Base-by-base conservation (phyloP, 2,113 vertebrate genomes). In the Nothocercus julius region DNA sequence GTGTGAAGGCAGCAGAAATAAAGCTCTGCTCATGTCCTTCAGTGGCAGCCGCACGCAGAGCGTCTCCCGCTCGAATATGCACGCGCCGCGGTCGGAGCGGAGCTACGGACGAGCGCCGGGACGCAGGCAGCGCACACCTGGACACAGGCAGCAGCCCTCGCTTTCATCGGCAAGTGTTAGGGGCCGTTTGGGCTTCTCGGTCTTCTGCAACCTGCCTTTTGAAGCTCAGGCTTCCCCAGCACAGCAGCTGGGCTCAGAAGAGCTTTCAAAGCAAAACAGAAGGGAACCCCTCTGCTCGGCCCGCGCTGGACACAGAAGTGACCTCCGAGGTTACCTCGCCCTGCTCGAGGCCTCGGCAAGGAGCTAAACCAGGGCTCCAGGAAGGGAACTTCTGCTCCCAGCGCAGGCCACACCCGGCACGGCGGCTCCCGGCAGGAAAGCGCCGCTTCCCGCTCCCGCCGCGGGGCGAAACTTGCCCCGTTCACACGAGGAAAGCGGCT, bases 341-440 rank as follows among this genome's bases (percentile, higher is more conserved):
- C 79, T 86, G 38, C 7, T 70, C 42, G 83, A 51, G 73, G 93
- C 92, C 95, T 72, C 92, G 94, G 95, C 90, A 97, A 97, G 91
- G 89, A 97, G 91, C 45, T 96, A 97, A 96, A 97, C 56, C 81
- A 89, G 51, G 59, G 82, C 96, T 97, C 83, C 90, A 92, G 98
- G 96, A 96, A 97, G 95, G 97, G 98, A 97, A 97, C 96, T 97
- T 97, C 92, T 96, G 95, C 95, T 93, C 96, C 95, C 96, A 96
- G 93, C 96, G 95, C 87, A 97, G 96, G 94, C 93, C 97, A 97
- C 97, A 97, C 94, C 97, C 95, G 68, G 94, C 76, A 89, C 92
- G 97, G 97, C 96, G 95, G 96, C 90, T 93, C 97, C 97, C 92
- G 96, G 95, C 96, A 97, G 96, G 96, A 98, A 98, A 96, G 45